Evolutionary conservation across 1,140 invertebrate species (phyloP).

Genomic region (Ptiloglossa arizonensis): DNA sequence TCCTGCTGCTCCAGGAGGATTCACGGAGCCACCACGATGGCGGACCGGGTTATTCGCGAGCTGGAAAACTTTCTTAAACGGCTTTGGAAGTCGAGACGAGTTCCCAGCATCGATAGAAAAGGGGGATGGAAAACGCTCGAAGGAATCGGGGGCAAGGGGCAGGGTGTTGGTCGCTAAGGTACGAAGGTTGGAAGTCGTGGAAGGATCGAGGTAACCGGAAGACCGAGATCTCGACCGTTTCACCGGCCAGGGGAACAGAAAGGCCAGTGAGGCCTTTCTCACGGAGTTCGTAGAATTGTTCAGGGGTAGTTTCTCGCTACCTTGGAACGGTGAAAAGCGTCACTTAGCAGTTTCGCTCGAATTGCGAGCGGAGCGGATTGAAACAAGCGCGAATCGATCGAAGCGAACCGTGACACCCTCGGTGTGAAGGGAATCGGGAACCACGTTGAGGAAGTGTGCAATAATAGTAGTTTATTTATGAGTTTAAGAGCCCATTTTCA

Average conservation of each 20-base stretch:
- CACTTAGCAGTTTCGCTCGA: slow-evolving; percentile 37
- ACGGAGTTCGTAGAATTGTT: slow-evolving; percentile 44
- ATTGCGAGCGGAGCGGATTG: slow-evolving; percentile 41
- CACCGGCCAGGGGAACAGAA: slow-evolving; percentile 18
- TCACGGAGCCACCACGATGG: slow-evolving; percentile 16
- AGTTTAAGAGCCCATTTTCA: no score
- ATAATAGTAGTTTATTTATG: no score
- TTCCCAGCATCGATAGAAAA: slow-evolving; percentile 40
- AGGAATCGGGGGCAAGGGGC: background rate
- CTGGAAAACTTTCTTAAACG: slow-evolving; percentile 60
- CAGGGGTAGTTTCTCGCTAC: slow-evolving; percentile 41
- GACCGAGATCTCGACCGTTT: slow-evolving; percentile 37
- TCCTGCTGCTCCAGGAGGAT: slow-evolving; percentile 25
- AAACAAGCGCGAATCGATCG: slow-evolving; percentile 27
- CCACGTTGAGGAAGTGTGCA: no score
- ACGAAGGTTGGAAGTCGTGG: background rate
- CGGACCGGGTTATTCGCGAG: slow-evolving; percentile 21
- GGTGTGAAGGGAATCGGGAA: background rate
- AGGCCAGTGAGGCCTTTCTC: slow-evolving; percentile 7
- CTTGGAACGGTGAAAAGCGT: slow-evolving; percentile 30
- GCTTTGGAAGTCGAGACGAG: slow-evolving; percentile 46
- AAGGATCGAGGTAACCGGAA: slow-evolving; percentile 46
- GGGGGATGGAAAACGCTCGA: background rate
- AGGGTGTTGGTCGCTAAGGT: slow-evolving; percentile 27
- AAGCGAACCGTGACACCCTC: background rate